These are phyloP conservation scores for Orchesella flavescens DNA, from an alignment of 2,888 invertebrate species.

Conservation along the genomic window DNA sequence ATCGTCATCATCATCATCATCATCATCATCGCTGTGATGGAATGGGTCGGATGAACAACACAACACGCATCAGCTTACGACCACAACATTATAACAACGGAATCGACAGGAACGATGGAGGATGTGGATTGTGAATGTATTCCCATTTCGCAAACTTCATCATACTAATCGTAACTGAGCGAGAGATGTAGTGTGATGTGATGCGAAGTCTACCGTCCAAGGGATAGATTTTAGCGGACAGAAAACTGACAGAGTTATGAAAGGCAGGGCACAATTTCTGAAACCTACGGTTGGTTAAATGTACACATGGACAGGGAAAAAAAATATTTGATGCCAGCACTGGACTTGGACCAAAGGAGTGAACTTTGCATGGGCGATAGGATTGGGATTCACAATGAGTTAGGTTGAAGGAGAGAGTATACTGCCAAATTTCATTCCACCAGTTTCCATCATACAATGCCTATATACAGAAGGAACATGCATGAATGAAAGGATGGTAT, in stretches of 20 bases:
- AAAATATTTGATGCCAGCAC: too few species aligned
- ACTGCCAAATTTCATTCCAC: too few species aligned
- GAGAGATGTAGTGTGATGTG: neutral
- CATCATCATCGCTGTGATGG: neutral
- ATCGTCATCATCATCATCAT: conserved; percentile 31
- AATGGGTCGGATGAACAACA: neutral
- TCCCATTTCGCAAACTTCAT: neutral
- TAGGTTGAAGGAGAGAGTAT: too few species aligned
- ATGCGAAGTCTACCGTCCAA: neutral
- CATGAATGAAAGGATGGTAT: neutral
- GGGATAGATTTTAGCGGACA: neutral
- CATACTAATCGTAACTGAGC: too few species aligned
- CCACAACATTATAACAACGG: neutral
- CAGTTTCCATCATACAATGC: too few species aligned
- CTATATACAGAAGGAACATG: too few species aligned
- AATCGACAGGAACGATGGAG: neutral
- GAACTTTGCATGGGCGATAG: too few species aligned
- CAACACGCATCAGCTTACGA: neutral
- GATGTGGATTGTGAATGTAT: neutral
- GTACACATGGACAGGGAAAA: too few species aligned
- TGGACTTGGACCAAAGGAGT: too few species aligned
- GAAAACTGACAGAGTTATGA: neutral
- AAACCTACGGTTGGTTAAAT: too few species aligned
- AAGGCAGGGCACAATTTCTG: neutral
- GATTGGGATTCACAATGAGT: too few species aligned